Percentiles rank a stretch among this genome's conserved stretches.
These are phyloP conservation scores for Pangasius larnaudii DNA, from an alignment of 2,797 vertebrate genomes.

Conservation along the genomic window DNA sequence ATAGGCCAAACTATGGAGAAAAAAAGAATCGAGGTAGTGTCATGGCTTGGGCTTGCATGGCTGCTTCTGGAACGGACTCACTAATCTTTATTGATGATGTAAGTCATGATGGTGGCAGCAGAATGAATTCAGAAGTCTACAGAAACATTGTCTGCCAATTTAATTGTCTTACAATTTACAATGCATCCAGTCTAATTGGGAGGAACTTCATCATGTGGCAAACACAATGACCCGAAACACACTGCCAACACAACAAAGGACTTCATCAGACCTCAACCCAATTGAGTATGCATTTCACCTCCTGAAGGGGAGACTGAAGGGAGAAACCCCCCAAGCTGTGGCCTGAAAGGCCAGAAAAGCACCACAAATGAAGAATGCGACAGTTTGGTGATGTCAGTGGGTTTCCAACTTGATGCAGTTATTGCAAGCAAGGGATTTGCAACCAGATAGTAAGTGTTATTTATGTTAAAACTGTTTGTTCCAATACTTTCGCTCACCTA, in stretches of 20 bases:
- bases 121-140: neutral
- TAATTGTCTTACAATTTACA: too few relatives aligned
- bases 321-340: neutral
- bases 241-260: neutral
- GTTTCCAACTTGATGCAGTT: neutral
- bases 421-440: neutral
- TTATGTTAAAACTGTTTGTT: neutral
- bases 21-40: neutral
- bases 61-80: neutral
- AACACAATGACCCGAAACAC: too few relatives aligned
- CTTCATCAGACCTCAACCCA: neutral
- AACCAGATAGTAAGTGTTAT: neutral
- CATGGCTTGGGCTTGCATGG: neutral
- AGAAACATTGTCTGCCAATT: neutral
- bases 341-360: neutral
- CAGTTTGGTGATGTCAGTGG: too few relatives aligned
- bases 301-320: neutral
- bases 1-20: neutral
- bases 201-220: neutral
- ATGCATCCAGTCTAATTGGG: neutral
- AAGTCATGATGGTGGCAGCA: neutral
- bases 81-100: neutral
- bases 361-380: neutral
- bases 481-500: neutral
- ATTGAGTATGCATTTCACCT: neutral